Percentiles rank a stretch among this genome's conserved stretches.
Evolutionary conservation across 2,888 invertebrate genomes (phyloP).

Genomic region (Amblyjoppa proteus): DNA sequence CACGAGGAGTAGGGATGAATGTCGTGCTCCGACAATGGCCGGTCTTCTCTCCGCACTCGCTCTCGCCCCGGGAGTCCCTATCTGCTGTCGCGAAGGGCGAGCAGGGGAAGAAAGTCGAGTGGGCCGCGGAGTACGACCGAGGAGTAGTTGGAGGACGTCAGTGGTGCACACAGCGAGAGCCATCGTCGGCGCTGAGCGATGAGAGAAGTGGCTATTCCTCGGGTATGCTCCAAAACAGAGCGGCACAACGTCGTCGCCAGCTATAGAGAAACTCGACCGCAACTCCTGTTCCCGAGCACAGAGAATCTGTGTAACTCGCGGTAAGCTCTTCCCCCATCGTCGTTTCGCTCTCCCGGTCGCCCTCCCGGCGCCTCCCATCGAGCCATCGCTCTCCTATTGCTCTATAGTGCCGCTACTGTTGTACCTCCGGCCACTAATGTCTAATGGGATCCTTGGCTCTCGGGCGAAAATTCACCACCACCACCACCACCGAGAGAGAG

Average conservation of each 20-base stretch:
- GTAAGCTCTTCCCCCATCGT: slow-evolving; percentile 48
- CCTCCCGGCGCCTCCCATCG: neutral
- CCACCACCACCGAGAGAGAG: neutral
- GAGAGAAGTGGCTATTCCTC: slow-evolving; percentile 75
- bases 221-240: slow-evolving; percentile 44
- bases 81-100: slow-evolving; percentile 53
- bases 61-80: slow-evolving; percentile 33
- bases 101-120: slow-evolving; percentile 61
- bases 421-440: slow-evolving; percentile 72
- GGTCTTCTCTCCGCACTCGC: slow-evolving; percentile 71
- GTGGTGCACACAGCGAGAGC: slow-evolving; percentile 44
- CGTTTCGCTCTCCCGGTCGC: neutral
- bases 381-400: slow-evolving; percentile 66
- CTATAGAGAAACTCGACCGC: slow-evolving; percentile 30
- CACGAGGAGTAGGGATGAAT: slow-evolving; percentile 75
- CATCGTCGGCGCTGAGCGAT: slow-evolving; percentile 68
- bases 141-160: slow-evolving; percentile 42
- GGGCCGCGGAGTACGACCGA: neutral
- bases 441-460: slow-evolving; percentile 77
- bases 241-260: neutral
- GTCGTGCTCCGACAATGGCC: slow-evolving; percentile 78
- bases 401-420: slow-evolving; percentile 54
- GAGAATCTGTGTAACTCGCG: slow-evolving; percentile 45
- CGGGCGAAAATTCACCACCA: slow-evolving; percentile 55
- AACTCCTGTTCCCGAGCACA: slow-evolving; percentile 15